A percentile compares a stretch with the other conserved stretches of the same genome.
Conservation (phyloP, 35 echinoderm and acorn worm genomes). For the Heliocidaris tuberculata region DNA sequence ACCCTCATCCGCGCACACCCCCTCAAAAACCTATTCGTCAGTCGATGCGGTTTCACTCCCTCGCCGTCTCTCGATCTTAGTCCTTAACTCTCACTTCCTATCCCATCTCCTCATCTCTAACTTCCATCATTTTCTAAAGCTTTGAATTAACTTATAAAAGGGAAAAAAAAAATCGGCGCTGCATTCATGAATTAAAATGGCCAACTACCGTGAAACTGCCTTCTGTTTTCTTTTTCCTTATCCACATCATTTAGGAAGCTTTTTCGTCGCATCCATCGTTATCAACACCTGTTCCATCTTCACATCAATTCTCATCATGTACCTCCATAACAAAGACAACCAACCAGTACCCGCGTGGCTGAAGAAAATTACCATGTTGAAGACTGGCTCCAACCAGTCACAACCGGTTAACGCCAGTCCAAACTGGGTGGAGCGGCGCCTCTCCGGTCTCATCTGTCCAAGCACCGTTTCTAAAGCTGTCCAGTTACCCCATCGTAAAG, state of each 20-base stretch:
- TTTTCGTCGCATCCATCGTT: conserved; percentile 26
- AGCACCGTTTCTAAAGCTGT: conserved; percentile 17
- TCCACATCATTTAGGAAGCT: not conserved
- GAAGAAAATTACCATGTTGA: not conserved
- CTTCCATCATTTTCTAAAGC: too few species aligned
- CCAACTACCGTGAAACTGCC: too few species aligned
- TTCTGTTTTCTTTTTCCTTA: not conserved
- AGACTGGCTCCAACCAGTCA: too few species aligned
- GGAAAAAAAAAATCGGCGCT: too few species aligned
- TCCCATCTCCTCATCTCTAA: too few species aligned
- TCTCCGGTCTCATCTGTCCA: not conserved
- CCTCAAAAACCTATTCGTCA: too few species aligned
- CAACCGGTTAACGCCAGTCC: not conserved
- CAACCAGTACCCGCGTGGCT: not conserved
- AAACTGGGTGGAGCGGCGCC: not conserved
- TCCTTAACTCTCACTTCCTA: too few species aligned
- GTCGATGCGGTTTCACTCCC: too few species aligned
- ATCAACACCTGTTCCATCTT: conserved; percentile 39
- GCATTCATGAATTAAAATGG: too few species aligned
- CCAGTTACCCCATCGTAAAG: not conserved
- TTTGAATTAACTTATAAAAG: too few species aligned
- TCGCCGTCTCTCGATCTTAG: too few species aligned
- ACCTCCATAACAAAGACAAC: not conserved
- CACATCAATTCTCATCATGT: conserved; percentile 5
- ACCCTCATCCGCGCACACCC: too few species aligned